Conservation (phyloP, 2,797 vertebrate species). For the Myoxocephalus aenaeus region DNA sequence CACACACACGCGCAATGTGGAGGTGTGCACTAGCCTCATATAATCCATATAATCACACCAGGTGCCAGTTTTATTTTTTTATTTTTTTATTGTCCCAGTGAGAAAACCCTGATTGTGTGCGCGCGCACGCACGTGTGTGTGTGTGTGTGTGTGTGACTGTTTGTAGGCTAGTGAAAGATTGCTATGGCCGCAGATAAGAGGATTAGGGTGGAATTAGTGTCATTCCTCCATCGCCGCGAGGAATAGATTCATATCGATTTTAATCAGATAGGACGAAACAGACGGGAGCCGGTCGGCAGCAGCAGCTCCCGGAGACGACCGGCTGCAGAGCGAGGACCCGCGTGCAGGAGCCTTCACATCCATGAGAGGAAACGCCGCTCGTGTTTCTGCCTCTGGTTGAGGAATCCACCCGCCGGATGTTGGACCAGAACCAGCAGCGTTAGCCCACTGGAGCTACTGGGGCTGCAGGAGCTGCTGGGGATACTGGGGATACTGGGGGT, state of each 20-base stretch:
- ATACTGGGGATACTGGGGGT: no score
- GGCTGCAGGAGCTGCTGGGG: not conserved
- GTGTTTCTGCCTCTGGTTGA: not conserved
- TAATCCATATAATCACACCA: conserved; percentile 50
- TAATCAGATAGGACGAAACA: conserved; percentile 76
- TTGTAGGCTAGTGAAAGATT: conserved; percentile 87
- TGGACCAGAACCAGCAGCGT: conserved; percentile 1
- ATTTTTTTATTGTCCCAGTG: conserved; percentile 61
- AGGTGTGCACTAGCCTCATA: conserved; percentile 53
- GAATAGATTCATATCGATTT: conserved; percentile 86
- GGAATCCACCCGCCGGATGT: conserved; percentile 42
- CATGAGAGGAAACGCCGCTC: not conserved
- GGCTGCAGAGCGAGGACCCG: conserved; percentile 18
- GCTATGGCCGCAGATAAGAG: conserved; percentile 83
- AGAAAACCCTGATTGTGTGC: conserved; percentile 74
- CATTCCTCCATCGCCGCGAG: conserved; percentile 81
- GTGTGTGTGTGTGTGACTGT: conserved; percentile 49
- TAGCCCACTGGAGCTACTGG: conserved; percentile 23
- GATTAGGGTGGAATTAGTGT: conserved; percentile 88
- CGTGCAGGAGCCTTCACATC: not conserved
- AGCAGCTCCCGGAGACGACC: conserved; percentile 28
- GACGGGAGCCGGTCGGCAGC: conserved; percentile 12
- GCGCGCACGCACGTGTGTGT: conserved; percentile 26
- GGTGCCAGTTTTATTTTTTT: conserved; percentile 54
- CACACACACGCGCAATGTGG: not conserved